Conservation (phyloP, 2,888 invertebrate species). For the Machimus rusticus region DNA sequence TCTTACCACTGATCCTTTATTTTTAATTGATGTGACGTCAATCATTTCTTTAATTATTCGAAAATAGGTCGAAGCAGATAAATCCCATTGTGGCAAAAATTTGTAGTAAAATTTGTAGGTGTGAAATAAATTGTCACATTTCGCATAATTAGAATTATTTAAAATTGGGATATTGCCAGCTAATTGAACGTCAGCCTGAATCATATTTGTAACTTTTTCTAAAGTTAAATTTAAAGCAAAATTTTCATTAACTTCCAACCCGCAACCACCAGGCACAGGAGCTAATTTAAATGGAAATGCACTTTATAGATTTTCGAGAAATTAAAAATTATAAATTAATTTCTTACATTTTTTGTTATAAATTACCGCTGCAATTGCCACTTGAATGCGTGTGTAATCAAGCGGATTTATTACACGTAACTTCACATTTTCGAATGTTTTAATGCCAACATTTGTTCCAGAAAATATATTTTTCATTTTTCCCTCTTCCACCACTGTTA, state of each 20-base stretch:
- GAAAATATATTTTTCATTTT: neutral
- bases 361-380: neutral
- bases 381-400: neutral
- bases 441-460: constrained; percentile 28
- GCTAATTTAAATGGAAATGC: neutral
- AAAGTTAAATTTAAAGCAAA: neutral
- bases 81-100: constrained; percentile 12
- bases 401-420: neutral
- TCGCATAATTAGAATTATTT: neutral
- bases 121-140: neutral
- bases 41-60: constrained; percentile 15
- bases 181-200: constrained; percentile 23
- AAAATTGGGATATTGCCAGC: neutral
- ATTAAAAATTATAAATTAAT: too few relatives aligned
- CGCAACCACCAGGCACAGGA: constrained; percentile 41
- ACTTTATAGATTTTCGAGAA: neutral
- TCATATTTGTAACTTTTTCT: neutral
- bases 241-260: neutral
- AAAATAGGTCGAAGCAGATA: constrained; percentile 32
- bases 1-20: neutral
- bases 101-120: constrained; percentile 24
- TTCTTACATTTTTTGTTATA: neutral
- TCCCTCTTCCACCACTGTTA: neutral
- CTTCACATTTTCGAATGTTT: neutral
- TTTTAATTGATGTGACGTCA: neutral